phyloP scores from a whole-genome alignment of 35 echinoderm and acorn worm genomes.

The Acanthaster planci region DNA sequence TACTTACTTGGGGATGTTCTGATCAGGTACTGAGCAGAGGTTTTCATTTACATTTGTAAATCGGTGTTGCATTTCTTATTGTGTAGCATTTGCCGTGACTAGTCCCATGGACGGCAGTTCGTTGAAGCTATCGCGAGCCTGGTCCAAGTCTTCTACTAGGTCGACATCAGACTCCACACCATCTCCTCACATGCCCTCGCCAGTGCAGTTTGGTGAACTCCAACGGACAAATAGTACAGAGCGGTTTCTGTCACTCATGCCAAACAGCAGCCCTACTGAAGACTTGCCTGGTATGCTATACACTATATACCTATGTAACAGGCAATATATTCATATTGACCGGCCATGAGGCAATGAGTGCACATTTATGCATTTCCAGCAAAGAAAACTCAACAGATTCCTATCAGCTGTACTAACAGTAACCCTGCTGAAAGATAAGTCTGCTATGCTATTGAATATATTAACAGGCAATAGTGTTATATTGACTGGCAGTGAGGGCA shows the following conservation, averaged over 20 bases:
- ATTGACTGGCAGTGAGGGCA: not conserved
- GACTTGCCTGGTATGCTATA: conserved; percentile 45
- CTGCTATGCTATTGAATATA: not conserved
- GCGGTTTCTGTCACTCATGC: conserved; percentile 34
- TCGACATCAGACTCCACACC: conserved; percentile 37
- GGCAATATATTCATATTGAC: not conserved
- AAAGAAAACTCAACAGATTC: too few species aligned
- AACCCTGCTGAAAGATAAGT: conserved; percentile 65
- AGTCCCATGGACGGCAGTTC: not conserved
- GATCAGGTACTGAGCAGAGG: too few species aligned
- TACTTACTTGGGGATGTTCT: too few species aligned
- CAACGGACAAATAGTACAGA: conserved; percentile 39
- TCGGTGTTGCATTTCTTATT: not conserved
- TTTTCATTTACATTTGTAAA: not conserved
- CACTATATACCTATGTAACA: not conserved
- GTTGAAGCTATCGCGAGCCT: not conserved
- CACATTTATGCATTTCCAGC: conserved; percentile 3
- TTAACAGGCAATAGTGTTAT: not conserved
- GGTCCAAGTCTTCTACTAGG: conserved; percentile 16
- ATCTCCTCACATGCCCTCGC: conserved; percentile 31
- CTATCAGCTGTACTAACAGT: conserved; percentile 27
- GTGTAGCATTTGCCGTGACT: not conserved
- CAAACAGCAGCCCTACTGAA: conserved; percentile 62
- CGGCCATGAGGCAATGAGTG: not conserved
- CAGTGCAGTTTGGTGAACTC: conserved; percentile 26